Base-by-base conservation (phyloP, 2,797 vertebrate genomes). In the Sylvilagus floridanus region DNA sequence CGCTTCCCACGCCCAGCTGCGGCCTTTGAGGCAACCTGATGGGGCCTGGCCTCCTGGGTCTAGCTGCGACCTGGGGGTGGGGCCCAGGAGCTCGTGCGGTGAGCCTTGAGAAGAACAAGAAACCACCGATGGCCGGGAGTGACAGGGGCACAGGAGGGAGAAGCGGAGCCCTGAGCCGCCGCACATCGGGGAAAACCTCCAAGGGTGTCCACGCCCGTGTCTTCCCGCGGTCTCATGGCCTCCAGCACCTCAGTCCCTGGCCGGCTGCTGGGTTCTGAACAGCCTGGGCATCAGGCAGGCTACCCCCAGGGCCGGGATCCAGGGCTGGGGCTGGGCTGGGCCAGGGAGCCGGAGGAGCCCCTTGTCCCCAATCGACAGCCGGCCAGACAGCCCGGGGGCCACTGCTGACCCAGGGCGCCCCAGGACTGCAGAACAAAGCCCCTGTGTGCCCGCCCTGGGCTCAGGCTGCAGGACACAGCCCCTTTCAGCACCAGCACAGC, bases 391-490 rank as follows among this genome's bases (percentile, higher is more conserved):
- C 47, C 85, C 0, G 0, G 5, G 28, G 86, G 72, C 42, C 82
- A 77, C 79, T 0, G 32, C 71, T 42, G 28, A 11, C 28, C 24
- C 50, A 75, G 52, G 37, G 76, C 63, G 83, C 66, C 93, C 93
- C 7, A 1, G 42, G 88, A 63, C 37, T 26, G n/a, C 57, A 84
- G 95, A 88, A 95, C 95, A 96, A 96, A 88, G 92, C 65, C 88
- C 92, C 63, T 81, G 71, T 94, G 96, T 95, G 69, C 32, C 57
- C 12, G 5, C 30, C 62, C 32, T 32, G 86, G 76, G 77, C 35
- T 2, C 0, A 84, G 93, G 81, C 28, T 0, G 54, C 54, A 95
- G 71, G 86, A 91, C 94, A 95, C 94, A 95, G 95, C 54, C 50
- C 83, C 88, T 90, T 95, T 95, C 94, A 94, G 9, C 0, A 1